Evolutionary conservation across 2,113 vertebrate species (phyloP).

Genomic region (Sinocyclocheilus rhinocerous): DNA sequence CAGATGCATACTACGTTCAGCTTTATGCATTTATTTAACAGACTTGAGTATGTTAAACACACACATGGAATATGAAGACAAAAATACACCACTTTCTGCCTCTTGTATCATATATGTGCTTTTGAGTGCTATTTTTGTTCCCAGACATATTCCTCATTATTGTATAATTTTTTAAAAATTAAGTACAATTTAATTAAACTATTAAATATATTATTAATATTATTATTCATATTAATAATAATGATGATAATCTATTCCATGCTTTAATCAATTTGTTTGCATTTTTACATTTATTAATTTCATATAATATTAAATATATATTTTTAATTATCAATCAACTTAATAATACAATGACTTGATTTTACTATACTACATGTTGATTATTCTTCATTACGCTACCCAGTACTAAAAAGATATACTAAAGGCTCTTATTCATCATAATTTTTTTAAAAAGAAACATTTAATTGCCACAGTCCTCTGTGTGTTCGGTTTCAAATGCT

Average conservation of each 20-base stretch:
- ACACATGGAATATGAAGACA: neutral
- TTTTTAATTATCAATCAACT: slow-evolving; percentile 1
- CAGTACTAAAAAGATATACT: slow-evolving; percentile 3
- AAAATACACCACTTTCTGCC: neutral
- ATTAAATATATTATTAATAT: neutral
- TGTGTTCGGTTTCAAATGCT: slow-evolving; percentile 47
- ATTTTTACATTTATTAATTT: neutral
- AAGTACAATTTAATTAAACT: neutral
- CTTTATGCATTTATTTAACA: neutral
- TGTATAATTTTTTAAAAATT: neutral
- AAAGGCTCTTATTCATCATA: neutral
- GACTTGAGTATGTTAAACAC: slow-evolving; percentile 1
- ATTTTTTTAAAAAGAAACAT: slow-evolving; percentile 4
- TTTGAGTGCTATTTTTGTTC: neutral
- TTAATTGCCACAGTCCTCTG: slow-evolving; percentile 49
- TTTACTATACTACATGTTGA: neutral
- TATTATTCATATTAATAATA: neutral
- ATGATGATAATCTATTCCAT: neutral
- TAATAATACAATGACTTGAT: neutral
- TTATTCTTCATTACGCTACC: neutral
- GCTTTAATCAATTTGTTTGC: neutral
- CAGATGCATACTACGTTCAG: neutral
- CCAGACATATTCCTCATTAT: neutral
- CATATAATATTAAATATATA: neutral
- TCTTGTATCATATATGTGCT: neutral